phyloP scores from a whole-genome alignment of 2,888 invertebrate species.

The Crossocerus cetratus region DNA sequence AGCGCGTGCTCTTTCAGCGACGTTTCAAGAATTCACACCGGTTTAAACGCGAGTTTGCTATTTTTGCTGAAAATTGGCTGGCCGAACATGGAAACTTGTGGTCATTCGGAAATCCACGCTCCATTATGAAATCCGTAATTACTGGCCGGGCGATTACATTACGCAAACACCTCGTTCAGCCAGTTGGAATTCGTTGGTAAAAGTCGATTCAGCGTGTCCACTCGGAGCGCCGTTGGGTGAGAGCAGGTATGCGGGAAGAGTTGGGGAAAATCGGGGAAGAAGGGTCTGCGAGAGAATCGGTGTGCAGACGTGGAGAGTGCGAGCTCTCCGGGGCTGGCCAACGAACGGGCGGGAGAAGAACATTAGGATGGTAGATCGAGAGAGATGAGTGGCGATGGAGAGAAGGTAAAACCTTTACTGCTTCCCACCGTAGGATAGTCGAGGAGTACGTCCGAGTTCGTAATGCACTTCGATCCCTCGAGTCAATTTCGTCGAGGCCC shows the following conservation, averaged over 20 bases:
- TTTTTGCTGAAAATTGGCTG: neutral
- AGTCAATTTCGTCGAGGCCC: constrained; percentile 61
- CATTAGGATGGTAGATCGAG: too few species aligned
- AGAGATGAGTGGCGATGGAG: constrained; percentile 21
- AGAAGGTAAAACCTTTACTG: constrained; percentile 44
- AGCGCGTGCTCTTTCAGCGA: neutral
- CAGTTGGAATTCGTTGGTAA: neutral
- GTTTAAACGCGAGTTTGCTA: neutral
- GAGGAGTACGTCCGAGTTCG: constrained; percentile 63
- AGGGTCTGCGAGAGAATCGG: too few species aligned
- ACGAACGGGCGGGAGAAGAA: too few species aligned
- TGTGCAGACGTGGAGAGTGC: too few species aligned
- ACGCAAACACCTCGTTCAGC: neutral
- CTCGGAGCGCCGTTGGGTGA: too few species aligned
- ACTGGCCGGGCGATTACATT: neutral
- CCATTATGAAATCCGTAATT: neutral
- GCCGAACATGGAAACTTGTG: neutral
- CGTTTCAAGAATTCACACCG: neutral
- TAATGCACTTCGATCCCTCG: constrained; percentile 61
- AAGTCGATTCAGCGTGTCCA: neutral
- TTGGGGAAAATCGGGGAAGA: too few species aligned
- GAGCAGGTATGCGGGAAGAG: too few species aligned
- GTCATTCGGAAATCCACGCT: neutral
- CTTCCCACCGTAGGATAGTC: constrained; percentile 54
- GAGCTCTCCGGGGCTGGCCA: too few species aligned